phyloP scores from a whole-genome alignment of 2,888 invertebrate genomes.

The Perizoma affinitatum region DNA sequence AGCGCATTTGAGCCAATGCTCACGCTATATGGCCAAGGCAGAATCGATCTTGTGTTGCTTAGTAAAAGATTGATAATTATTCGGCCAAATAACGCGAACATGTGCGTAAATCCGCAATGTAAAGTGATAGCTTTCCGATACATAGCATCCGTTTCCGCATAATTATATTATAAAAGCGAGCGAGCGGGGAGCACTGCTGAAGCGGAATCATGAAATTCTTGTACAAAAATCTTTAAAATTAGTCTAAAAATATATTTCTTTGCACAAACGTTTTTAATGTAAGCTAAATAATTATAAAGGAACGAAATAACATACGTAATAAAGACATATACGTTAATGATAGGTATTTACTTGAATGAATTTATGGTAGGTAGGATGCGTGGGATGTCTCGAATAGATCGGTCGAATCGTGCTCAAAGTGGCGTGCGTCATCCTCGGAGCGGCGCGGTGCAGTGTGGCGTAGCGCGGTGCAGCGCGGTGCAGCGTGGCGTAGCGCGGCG shows the following conservation, averaged over 20 bases:
- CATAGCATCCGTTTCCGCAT: slow-evolving; percentile 36
- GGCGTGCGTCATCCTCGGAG: slow-evolving; percentile 12
- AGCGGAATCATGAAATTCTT: slow-evolving; percentile 48
- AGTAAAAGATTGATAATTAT: background rate
- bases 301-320: slow-evolving; percentile 83
- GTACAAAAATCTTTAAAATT: slow-evolving; percentile 70
- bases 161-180: slow-evolving; percentile 22
- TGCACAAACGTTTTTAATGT: slow-evolving; percentile 75
- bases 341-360: slow-evolving; percentile 77
- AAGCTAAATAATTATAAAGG: slow-evolving; percentile 61
- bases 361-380: slow-evolving; percentile 64
- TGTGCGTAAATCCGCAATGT: background rate
- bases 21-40: slow-evolving; percentile 2
- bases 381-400: slow-evolving; percentile 29
- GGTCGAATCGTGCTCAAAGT: slow-evolving; percentile 42
- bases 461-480: slow-evolving; percentile 4
- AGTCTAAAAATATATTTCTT: slow-evolving; percentile 59
- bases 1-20: background rate
- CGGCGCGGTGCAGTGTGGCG: background rate
- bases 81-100: background rate
- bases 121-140: slow-evolving; percentile 21
- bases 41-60: background rate
- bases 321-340: slow-evolving; percentile 83
- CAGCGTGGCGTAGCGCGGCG: slow-evolving; percentile 5
- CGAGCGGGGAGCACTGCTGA: slow-evolving; percentile 30